phyloP scores from a whole-genome alignment of 2,888 invertebrate genomes.

The Orchesellides sinensis region DNA sequence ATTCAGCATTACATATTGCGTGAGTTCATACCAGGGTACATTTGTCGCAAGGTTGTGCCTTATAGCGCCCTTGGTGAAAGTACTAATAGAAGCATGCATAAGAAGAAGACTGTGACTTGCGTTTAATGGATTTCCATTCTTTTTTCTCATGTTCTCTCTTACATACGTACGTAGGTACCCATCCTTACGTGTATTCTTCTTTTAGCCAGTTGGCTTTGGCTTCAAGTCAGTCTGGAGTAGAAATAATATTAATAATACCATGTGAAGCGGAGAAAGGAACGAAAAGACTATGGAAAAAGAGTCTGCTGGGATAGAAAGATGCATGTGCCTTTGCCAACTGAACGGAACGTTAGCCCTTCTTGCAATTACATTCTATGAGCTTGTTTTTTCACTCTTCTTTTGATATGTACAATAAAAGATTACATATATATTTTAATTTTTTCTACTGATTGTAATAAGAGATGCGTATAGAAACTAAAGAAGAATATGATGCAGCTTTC shows the following conservation, averaged over 20 bases:
- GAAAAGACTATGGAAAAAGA: constrained; percentile 33
- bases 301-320: constrained; percentile 51
- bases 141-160: background rate
- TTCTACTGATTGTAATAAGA: constrained; percentile 19
- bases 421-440: background rate
- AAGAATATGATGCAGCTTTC: constrained; percentile 4
- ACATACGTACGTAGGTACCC: no score
- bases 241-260: constrained; percentile 58
- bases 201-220: constrained; percentile 10
- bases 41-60: no score
- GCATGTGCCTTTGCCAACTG: constrained; percentile 37
- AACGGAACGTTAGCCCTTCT: constrained; percentile 14
- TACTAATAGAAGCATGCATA: constrained; percentile 52
- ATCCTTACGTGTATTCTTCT: constrained; percentile 12
- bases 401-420: constrained; percentile 12
- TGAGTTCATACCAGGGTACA: no score
- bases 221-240: constrained; percentile 23
- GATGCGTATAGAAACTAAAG: background rate
- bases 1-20: no score
- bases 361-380: constrained; percentile 45
- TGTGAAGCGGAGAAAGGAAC: constrained; percentile 38
- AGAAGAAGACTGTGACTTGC: constrained; percentile 50
- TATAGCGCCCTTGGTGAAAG: no score
- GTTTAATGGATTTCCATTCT: constrained; percentile 59
- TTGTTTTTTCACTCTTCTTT: constrained; percentile 10